These are phyloP conservation scores for Henicopernis longicauda DNA, from an alignment of 2,113 vertebrate genomes.

Conservation along the genomic window DNA sequence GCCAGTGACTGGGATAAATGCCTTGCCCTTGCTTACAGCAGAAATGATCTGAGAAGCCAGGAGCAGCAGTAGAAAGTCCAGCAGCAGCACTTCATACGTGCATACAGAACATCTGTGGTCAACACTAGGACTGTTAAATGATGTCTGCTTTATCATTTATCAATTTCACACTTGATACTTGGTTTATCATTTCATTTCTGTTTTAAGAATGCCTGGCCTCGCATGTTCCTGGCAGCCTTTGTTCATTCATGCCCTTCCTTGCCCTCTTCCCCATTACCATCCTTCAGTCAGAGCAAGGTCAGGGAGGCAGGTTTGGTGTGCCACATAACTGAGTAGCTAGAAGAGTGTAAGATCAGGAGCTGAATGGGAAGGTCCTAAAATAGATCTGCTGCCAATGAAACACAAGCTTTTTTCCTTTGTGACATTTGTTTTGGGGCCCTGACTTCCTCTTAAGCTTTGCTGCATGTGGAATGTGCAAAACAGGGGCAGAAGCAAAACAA, in stretches of 20 bases:
- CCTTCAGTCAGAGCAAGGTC: background rate
- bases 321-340: background rate
- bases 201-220: background rate
- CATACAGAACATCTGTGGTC: background rate
- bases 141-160: constrained; percentile 17
- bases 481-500: background rate
- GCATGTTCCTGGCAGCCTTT: background rate
- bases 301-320: background rate
- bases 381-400: background rate
- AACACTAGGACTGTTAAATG: background rate
- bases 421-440: background rate
- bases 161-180: constrained; percentile 28
- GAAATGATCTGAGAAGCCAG: background rate
- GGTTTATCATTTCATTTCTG: constrained; percentile 12
- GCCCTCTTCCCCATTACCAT: background rate
- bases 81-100: background rate
- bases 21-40: background rate
- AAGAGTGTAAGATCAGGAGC: background rate
- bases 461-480: background rate
- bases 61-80: background rate
- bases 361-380: background rate
- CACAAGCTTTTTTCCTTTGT: background rate
- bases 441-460: background rate
- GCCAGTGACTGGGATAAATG: background rate
- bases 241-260: background rate